Base-by-base conservation (phyloP, 2,888 invertebrate genomes). In the Macrosoma leucophasiata region DNA sequence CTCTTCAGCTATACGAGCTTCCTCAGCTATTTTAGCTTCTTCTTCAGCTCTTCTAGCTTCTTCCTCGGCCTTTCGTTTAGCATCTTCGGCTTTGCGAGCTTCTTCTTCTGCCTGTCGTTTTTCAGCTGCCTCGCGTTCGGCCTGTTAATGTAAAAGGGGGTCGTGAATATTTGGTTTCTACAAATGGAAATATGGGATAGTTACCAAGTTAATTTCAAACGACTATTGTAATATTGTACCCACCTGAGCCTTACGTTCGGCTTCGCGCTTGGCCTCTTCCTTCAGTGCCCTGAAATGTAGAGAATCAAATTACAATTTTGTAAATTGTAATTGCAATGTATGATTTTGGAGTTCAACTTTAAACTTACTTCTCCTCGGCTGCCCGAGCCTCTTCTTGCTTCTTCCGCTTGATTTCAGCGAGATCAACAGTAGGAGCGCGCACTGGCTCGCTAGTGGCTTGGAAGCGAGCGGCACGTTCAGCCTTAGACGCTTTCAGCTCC, bases 331-430 rank as follows among this genome's bases (percentile, higher is more conserved):
- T n/a, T n/a, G n/a, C n/a, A n/a, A n/a, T n/a, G n/a, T n/a, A n/a
- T n/a, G n/a, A n/a, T n/a, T n/a, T n/a, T n/a, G n/a, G n/a, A n/a
- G n/a, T n/a, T n/a, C n/a, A n/a, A n/a, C n/a, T n/a, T n/a, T n/a
- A n/a, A n/a, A 40, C 77, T 69, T 63, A 88, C 88, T 78, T 87
- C 55, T 89, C 89, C 55, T 88, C 88, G 28, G 86, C 88, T 52
- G 87, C 77, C 51, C 86, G 87, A 21, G 87, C 88, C 59, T 89
- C 90, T 45, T 88, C 88, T 43, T 89, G 88, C 49, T 86, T 82
- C 52, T 87, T 88, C 49, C 82, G 82, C 41, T 84, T 79, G 38
- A 85, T 81, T 46, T 85, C 86, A 19, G 86, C 78, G 31, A 87
- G 71, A 48, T 86, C 81, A 23, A 86, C 85, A 5, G 86, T 65